Evolutionary conservation across 2,888 invertebrate genomes (phyloP), one percentile per base, ranked within the genome.

Genomic region (Meganola albula): DNA sequence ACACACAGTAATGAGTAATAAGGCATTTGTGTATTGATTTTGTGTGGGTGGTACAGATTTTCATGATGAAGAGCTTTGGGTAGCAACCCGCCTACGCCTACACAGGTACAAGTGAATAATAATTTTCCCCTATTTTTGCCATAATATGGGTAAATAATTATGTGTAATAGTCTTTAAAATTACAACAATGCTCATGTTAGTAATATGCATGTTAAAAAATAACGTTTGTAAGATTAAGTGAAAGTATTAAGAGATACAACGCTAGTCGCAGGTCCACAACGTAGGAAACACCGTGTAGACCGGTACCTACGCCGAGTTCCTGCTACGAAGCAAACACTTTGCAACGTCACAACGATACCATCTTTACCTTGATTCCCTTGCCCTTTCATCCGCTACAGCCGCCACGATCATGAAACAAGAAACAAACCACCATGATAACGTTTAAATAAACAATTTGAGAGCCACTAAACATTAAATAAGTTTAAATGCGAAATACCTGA

Each of bases 371-470:
- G 92, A 87, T 92, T 92, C 89, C 92, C 92, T 90, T 92, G 92
- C 90, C 92, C 92, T 92, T 92, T 93, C 91, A 92, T 92, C 90
- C 92, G 92, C 92, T 92, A 82, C 56, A 74, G 68, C 67, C 60
- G 61, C 59, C 57, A 70, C 44, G 63, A 66, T 87, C 87, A 89
- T 88, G 88, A 85, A 89, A 89, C 78, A 87, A 86, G 80, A 79
- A 70, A 74, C 59, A 72, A 63, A 70, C 64, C 47, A 53, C 58
- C 56, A 59, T 53, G 59, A 58, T 61, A 68, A 44, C 45, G 44
- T 52, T 35, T 42, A 36, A 39, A 47, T 48, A 54, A 53, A 40
- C 45, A 31, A 34, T 48, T 49, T 35, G 37, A 37, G 31, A 37
- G 42, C 57, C 63, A 65, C 58, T 61, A 63, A 51, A 43, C 45